These are phyloP conservation scores for Denticeps clupeoides DNA, from an alignment of 2,797 vertebrate species.

Conservation along the genomic window DNA sequence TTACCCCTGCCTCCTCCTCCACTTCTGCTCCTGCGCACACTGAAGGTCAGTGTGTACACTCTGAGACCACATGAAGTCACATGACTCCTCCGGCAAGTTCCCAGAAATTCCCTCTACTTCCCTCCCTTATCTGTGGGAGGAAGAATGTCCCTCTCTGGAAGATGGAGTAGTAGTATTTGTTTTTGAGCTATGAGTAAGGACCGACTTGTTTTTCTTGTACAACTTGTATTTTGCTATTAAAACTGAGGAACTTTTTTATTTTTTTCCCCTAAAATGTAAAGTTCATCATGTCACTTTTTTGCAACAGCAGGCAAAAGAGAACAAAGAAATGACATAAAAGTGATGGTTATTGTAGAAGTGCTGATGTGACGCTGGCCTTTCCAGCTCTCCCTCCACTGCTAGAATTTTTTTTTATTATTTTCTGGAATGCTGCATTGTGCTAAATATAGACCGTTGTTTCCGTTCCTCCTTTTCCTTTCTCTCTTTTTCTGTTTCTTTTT, in stretches of 20 bases:
- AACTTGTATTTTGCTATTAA: too few relatives aligned
- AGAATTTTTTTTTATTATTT: constrained; percentile 29
- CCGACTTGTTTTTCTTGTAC: too few relatives aligned
- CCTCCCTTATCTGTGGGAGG: background rate
- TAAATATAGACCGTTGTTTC: constrained; percentile 29
- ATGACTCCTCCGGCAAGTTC: constrained; percentile 3
- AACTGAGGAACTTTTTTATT: too few relatives aligned
- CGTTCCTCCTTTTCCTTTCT: constrained; percentile 31
- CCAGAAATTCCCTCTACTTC: constrained; percentile 7
- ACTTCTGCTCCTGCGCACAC: background rate
- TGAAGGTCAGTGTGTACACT: constrained; percentile 3
- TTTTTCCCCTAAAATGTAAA: too few relatives aligned
- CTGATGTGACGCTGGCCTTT: background rate
- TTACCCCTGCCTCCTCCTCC: background rate
- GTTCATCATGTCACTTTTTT: too few relatives aligned
- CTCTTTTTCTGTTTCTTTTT: constrained; percentile 4
- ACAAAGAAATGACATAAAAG: too few relatives aligned
- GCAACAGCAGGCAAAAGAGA: too few relatives aligned
- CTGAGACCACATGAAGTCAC: constrained; percentile 10
- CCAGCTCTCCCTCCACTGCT: too few relatives aligned
- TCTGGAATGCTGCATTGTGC: constrained; percentile 29
- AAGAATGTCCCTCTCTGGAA: background rate
- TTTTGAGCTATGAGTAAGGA: too few relatives aligned
- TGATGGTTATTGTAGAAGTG: too few relatives aligned
- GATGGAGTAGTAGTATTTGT: background rate